phyloP scores from a whole-genome alignment of 2,888 invertebrate species.

The Oscheius onirici region DNA sequence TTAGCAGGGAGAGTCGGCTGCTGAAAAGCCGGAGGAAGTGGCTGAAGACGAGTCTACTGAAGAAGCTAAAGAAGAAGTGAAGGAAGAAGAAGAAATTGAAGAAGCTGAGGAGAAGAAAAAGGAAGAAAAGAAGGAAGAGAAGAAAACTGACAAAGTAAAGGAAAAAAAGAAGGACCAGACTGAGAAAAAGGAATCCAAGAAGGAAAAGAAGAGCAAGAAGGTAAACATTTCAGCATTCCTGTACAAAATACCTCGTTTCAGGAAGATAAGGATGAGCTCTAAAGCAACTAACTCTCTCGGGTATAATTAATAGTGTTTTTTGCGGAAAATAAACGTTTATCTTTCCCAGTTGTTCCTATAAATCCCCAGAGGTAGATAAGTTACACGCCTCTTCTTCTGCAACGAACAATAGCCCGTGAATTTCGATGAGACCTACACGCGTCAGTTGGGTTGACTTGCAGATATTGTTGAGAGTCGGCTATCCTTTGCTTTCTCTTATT shows the following conservation, averaged over 20 bases:
- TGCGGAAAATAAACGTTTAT: background rate
- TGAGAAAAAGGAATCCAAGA: conserved; percentile 30
- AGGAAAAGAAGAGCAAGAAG: conserved; percentile 31
- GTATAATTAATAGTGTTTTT: conserved; percentile 17
- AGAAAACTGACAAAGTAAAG: conserved; percentile 38
- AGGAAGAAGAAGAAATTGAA: background rate
- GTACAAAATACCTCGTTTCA: background rate
- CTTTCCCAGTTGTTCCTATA: background rate
- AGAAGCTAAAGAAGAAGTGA: background rate
- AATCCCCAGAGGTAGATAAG: background rate
- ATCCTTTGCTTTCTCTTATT: background rate
- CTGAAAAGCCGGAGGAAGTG: conserved; percentile 1
- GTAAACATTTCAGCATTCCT: conserved; percentile 19
- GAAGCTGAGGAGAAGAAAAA: conserved; percentile 31
- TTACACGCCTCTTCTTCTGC: conserved; percentile 2
- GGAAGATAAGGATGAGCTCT: conserved; percentile 39
- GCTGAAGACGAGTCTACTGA: background rate
- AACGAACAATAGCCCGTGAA: conserved; percentile 5
- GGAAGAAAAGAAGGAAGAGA: conserved; percentile 39
- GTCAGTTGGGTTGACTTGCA: conserved; percentile 22
- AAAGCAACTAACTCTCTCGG: conserved; percentile 19
- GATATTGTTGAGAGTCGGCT: background rate
- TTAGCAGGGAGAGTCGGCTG: conserved; percentile 14
- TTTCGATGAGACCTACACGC: conserved; percentile 4
- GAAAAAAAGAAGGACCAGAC: conserved; percentile 42